Evolutionary conservation across 2,888 invertebrate species (phyloP).

Genomic region (Frankliniella fusca): DNA sequence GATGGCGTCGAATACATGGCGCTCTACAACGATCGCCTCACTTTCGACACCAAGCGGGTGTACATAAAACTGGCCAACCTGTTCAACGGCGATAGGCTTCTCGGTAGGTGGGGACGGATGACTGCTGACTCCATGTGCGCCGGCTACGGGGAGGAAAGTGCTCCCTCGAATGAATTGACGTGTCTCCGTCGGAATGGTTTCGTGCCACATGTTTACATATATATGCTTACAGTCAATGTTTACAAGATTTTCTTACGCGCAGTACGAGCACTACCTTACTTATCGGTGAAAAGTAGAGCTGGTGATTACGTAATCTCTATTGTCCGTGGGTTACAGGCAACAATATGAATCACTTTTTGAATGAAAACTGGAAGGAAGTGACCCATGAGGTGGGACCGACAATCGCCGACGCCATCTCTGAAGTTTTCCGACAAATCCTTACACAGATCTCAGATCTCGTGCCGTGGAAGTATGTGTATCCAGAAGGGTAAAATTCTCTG

Average conservation of each 20-base stretch:
- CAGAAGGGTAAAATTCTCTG: background rate
- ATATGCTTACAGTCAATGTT: no score
- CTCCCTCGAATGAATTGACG: no score
- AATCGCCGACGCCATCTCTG: conserved; percentile 45
- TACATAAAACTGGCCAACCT: conserved; percentile 41
- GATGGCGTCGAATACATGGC: conserved; percentile 41
- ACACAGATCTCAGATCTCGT: conserved; percentile 40
- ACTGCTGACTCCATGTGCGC: no score
- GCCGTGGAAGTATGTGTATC: conserved; percentile 40
- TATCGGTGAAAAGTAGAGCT: no score
- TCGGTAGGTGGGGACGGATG: conserved; percentile 39
- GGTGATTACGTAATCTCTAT: no score
- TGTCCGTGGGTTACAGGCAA: conserved; percentile 43
- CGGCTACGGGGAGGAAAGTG: no score
- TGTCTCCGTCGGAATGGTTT: no score
- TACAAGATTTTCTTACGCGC: no score
- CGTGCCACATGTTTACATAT: no score
- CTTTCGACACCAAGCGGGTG: conserved; percentile 40
- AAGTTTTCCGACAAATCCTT: conserved; percentile 40
- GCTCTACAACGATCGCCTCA: conserved; percentile 38
- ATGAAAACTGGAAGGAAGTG: conserved; percentile 51
- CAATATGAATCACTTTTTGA: conserved; percentile 50
- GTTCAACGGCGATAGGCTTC: conserved; percentile 41
- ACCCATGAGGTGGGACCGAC: conserved; percentile 46
- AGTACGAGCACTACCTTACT: no score